Conservation (phyloP, 2,888 invertebrate genomes). For the Pristionchus fissidentatus region DNA sequence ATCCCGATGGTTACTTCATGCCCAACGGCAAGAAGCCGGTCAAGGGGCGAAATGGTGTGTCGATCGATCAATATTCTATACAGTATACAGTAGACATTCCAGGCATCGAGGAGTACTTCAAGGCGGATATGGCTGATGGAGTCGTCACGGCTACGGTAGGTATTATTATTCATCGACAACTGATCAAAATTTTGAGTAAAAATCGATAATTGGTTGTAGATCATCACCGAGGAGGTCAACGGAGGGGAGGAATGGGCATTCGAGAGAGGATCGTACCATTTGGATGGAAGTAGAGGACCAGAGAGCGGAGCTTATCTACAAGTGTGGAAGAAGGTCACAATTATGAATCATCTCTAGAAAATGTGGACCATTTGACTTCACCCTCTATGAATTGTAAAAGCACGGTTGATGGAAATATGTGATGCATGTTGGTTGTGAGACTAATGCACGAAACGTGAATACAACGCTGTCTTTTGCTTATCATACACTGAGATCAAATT, state of each 20-base stretch:
- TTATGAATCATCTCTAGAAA: no score
- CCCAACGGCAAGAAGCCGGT: slow-evolving; percentile 74
- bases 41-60: slow-evolving; percentile 70
- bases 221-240: slow-evolving; percentile 76
- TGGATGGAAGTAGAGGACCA: slow-evolving; percentile 73
- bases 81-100: slow-evolving; percentile 45
- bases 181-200: not conserved
- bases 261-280: slow-evolving; percentile 74
- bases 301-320: slow-evolving; percentile 75
- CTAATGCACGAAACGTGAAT: no score
- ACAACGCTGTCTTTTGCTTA: no score
- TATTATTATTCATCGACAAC: not conserved
- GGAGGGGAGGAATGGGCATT: slow-evolving; percentile 76
- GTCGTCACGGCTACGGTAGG: slow-evolving; percentile 71
- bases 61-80: not conserved
- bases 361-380: not conserved
- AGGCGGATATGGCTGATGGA: slow-evolving; percentile 75
- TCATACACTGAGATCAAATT: no score
- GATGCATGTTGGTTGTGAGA: no score
- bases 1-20: slow-evolving; percentile 75
- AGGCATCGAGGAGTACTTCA: slow-evolving; percentile 75
- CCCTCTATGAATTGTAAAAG: no score
- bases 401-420: no score
- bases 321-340: slow-evolving; percentile 65
- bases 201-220: slow-evolving; percentile 56